A percentile compares a stretch with the other conserved stretches of the same genome.
Conservation (phyloP, 2,113 vertebrate genomes). For the Apteryx owenii region DNA sequence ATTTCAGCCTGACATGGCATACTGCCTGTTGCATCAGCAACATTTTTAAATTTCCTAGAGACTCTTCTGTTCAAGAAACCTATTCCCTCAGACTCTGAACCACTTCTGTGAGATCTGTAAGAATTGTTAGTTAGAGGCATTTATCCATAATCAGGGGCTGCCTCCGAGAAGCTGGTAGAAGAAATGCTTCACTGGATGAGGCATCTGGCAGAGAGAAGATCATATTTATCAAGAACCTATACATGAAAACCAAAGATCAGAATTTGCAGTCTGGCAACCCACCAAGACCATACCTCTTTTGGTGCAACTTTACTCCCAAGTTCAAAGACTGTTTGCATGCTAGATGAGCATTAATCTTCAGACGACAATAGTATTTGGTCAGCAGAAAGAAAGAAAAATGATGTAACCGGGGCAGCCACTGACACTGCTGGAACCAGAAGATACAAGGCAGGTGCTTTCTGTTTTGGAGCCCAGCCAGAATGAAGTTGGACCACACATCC, state of each 20-base stretch:
- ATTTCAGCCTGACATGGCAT: not conserved
- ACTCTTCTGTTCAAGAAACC: not conserved
- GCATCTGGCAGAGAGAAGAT: not conserved
- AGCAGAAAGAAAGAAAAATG: not conserved
- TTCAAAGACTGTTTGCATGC: not conserved
- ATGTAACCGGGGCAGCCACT: fast-evolving
- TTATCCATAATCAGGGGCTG: not conserved
- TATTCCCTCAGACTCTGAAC: not conserved
- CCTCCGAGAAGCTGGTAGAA: not conserved
- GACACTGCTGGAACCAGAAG: not conserved
- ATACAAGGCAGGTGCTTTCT: not conserved
- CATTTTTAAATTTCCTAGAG: not conserved
- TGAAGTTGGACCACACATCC: not conserved
- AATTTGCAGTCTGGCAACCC: not conserved
- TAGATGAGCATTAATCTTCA: not conserved
- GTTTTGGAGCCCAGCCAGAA: not conserved
- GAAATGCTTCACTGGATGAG: not conserved
- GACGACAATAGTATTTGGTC: not conserved
- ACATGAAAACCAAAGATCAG: not conserved
- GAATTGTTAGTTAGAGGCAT: not conserved
- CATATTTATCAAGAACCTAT: not conserved
- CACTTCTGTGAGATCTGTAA: not conserved
- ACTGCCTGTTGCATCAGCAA: not conserved
- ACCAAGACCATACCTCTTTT: not conserved
- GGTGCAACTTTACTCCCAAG: not conserved